phyloP scores from a whole-genome alignment of 2,888 invertebrate genomes.

The Emmelina monodactyla region DNA sequence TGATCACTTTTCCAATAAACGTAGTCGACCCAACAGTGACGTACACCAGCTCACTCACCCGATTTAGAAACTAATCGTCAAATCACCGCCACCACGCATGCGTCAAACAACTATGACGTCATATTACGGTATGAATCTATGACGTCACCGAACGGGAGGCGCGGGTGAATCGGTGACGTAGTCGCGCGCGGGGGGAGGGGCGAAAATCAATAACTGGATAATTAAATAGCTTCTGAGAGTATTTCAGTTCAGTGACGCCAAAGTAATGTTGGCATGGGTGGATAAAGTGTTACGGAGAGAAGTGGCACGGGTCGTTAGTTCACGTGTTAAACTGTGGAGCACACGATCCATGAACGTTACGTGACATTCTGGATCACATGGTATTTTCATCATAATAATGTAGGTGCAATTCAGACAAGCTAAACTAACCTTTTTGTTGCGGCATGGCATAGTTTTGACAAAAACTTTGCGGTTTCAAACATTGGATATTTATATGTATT shows the following conservation, averaged over 20 bases:
- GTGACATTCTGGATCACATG: constrained; percentile 27
- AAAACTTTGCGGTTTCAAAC: too few relatives aligned
- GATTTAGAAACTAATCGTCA: constrained; percentile 13
- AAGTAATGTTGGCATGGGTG: constrained; percentile 30
- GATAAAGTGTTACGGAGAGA: constrained; percentile 36
- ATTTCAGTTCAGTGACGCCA: constrained; percentile 46
- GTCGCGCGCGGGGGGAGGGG: constrained; percentile 23
- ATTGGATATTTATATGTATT: too few relatives aligned
- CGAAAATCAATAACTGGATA: too few relatives aligned
- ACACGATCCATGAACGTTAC: constrained; percentile 17
- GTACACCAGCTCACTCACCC: constrained; percentile 7
- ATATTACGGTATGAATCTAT: constrained; percentile 31
- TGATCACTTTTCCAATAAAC: too few relatives aligned
- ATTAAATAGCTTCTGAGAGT: too few relatives aligned
- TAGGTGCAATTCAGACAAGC: too few relatives aligned
- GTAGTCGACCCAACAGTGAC: too few relatives aligned
- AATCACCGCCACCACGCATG: constrained; percentile 31
- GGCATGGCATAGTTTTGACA: too few relatives aligned
- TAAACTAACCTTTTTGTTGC: too few relatives aligned
- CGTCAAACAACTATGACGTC: constrained; percentile 35
- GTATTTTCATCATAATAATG: too few relatives aligned
- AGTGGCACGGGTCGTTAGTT: constrained; percentile 47
- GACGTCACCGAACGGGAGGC: constrained; percentile 33
- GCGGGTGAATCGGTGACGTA: constrained; percentile 43
- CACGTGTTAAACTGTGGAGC: constrained; percentile 31